Conservation (phyloP, 2,888 invertebrate species). For the Seladonia tumulorum region DNA sequence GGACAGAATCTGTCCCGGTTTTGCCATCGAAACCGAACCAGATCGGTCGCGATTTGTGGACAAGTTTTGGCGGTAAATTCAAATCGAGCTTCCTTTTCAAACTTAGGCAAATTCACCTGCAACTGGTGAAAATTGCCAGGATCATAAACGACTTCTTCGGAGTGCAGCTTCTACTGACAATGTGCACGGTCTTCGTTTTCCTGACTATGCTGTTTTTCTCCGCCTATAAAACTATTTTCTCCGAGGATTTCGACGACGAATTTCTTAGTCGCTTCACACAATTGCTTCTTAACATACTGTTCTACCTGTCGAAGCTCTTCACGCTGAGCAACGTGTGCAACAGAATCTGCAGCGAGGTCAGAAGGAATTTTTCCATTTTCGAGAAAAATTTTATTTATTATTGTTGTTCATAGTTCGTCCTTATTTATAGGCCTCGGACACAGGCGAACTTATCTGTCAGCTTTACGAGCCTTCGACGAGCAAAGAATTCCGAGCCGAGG, state of each 20-base stretch:
- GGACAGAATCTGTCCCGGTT: too few species aligned
- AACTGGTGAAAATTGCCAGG: conserved; percentile 63
- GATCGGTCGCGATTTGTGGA: too few species aligned
- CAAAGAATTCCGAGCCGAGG: conserved; percentile 72
- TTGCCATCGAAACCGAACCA: too few species aligned
- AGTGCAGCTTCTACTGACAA: conserved; percentile 67
- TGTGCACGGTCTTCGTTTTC: conserved; percentile 58
- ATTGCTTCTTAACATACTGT: conserved; percentile 43
- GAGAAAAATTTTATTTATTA: not conserved
- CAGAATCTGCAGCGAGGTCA: conserved; percentile 60
- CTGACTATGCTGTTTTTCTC: conserved; percentile 67
- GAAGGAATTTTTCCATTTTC: not conserved
- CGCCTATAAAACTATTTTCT: conserved; percentile 54
- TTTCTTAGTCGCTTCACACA: conserved; percentile 1
- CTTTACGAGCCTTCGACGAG: conserved; percentile 73
- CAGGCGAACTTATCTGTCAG: conserved; percentile 75
- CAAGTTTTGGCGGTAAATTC: too few species aligned
- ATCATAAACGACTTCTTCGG: conserved; percentile 68
- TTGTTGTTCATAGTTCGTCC: not conserved
- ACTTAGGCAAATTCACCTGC: conserved; percentile 71
- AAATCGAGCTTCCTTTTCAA: not conserved
- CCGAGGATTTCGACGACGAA: fast-evolving
- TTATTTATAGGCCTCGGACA: conserved; percentile 64
- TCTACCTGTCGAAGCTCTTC: conserved; percentile 55
- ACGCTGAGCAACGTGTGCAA: conserved; percentile 62